A percentile compares a stretch with the other conserved stretches of the same genome.
Conservation (phyloP, 2,113 vertebrate genomes). For the Grammomys surdaster region DNA sequence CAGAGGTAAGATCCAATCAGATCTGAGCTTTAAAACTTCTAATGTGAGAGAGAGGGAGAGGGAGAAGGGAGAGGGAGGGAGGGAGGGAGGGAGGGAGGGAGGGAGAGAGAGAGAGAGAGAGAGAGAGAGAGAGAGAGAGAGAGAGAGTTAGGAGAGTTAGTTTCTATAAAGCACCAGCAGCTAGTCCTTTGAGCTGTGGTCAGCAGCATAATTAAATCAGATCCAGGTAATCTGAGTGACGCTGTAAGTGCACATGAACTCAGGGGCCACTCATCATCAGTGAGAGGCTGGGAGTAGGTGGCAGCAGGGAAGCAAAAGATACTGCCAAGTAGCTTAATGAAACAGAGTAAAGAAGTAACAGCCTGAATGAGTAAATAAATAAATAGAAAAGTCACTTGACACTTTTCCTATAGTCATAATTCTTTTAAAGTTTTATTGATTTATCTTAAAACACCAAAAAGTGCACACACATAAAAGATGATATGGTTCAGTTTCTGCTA, state of each 20-base stretch:
- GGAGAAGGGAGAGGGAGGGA: no score
- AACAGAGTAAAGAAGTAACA: not conserved
- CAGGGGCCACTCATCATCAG: not conserved
- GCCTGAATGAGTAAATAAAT: not conserved
- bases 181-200: slow-evolving; percentile 26
- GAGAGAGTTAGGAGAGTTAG: no score
- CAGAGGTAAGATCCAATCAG: slow-evolving; percentile 47
- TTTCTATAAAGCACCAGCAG: not conserved
- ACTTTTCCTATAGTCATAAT: not conserved
- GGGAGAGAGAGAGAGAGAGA: no score
- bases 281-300: not conserved
- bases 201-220: not conserved
- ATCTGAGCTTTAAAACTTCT: slow-evolving; percentile 62
- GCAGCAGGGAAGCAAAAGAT: not conserved
- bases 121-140: no score
- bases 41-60: not conserved
- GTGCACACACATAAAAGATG: not conserved
- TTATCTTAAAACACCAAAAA: slow-evolving; percentile 48
- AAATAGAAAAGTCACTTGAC: slow-evolving; percentile 3
- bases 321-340: not conserved
- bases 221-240: slow-evolving; percentile 3
- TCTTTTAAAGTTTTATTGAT: slow-evolving; percentile 23
- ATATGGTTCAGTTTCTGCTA: not conserved
- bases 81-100: no score
- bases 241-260: slow-evolving; percentile 16